Percentiles rank a stretch among this genome's conserved stretches.
phyloP scores from a whole-genome alignment of 2,888 invertebrate genomes.

The Parapristionchus giblindavisi region DNA sequence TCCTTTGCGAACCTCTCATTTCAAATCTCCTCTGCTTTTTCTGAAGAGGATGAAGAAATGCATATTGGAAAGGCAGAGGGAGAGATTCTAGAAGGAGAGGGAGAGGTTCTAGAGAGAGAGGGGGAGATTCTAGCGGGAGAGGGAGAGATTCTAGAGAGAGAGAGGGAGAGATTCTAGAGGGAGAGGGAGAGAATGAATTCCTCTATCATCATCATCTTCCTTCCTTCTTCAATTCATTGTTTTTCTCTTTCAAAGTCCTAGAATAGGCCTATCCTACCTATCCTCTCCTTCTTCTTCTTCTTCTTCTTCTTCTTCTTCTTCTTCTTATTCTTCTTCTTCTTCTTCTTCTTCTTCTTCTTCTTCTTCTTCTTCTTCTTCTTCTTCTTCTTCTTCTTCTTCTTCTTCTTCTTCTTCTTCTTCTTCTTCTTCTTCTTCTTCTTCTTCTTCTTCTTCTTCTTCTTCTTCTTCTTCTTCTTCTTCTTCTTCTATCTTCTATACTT shows the following conservation, averaged over 20 bases:
- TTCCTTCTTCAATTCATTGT: no score
- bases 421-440: no score
- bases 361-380: slow-evolving; percentile 28
- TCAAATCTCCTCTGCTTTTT: neutral
- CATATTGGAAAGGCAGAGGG: neutral
- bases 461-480: no score
- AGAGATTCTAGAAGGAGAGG: neutral
- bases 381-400: slow-evolving; percentile 8
- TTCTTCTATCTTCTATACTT: no score
- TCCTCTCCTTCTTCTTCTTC: slow-evolving; percentile 25
- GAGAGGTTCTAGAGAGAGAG: neutral
- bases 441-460: no score
- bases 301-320: slow-evolving; percentile 24
- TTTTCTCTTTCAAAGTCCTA: no score
- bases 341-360: slow-evolving; percentile 15
- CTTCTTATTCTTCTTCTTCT: slow-evolving; percentile 4
- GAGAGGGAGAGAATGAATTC: no score
- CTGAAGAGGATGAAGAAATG: neutral
- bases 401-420: no score
- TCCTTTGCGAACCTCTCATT: neutral
- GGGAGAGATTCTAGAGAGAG: neutral
- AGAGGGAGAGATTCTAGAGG: no score
- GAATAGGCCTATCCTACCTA: neutral
- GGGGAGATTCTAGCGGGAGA: neutral
- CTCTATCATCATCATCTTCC: no score